Percentiles rank a stretch among this genome's conserved stretches.
Conservation (phyloP, 2,888 invertebrate species). For the Neelides folsomi region DNA sequence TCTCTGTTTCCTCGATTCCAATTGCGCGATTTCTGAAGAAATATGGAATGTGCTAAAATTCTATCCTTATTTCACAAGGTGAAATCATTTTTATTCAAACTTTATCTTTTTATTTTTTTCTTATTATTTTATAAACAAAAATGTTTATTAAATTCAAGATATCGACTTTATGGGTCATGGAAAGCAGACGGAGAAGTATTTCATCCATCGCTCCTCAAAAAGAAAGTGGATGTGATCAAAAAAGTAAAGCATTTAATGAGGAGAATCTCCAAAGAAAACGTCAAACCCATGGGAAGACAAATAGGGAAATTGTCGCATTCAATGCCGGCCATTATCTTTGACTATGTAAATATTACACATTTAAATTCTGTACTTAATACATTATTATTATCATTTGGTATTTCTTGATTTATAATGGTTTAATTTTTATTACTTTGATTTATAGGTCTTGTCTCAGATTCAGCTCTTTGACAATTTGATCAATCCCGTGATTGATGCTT, state of each 20-base stretch:
- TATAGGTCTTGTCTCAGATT: constrained; percentile 58
- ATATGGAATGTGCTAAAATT: constrained; percentile 78
- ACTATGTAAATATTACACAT: constrained; percentile 55
- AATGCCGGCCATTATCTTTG: constrained; percentile 88
- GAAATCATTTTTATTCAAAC: not conserved
- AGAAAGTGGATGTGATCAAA: constrained; percentile 74
- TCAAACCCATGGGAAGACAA: constrained; percentile 86
- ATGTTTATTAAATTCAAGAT: constrained; percentile 40
- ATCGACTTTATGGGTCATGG: constrained; percentile 88
- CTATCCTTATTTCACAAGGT: constrained; percentile 73
- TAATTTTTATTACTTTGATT: constrained; percentile 10
- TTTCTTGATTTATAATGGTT: constrained; percentile 1
- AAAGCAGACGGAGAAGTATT: constrained; percentile 82
- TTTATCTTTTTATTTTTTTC: not conserved
- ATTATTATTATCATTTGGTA: not conserved
- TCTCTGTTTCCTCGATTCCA: constrained; percentile 78
- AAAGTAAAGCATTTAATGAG: constrained; percentile 94
- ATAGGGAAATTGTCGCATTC: constrained; percentile 95
- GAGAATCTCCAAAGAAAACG: constrained; percentile 92
- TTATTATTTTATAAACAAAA: not conserved
- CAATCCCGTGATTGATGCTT: constrained; percentile 88
- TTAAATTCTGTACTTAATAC: no score
- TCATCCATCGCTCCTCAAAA: constrained; percentile 70
- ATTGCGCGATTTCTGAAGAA: constrained; percentile 92
- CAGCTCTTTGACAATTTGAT: constrained; percentile 90